Percentiles rank a stretch among this genome's conserved stretches.
Evolutionary conservation across 2,113 vertebrate genomes (phyloP).

Genomic region (Cathartes aura): DNA sequence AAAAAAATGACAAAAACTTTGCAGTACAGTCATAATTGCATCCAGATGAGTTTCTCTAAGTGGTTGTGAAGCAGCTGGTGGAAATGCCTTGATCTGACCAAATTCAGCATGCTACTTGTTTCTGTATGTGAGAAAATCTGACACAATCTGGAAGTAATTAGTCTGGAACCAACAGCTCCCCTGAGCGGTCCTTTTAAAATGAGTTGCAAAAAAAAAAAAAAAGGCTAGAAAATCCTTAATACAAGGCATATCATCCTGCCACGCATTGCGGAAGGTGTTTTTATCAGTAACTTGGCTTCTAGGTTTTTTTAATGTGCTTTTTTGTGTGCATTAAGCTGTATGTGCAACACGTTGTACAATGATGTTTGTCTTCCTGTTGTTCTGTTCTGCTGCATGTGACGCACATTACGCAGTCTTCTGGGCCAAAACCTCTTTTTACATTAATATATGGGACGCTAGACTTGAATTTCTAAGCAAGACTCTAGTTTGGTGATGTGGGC

Average conservation of each 20-base stretch:
- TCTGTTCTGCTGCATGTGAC: not conserved
- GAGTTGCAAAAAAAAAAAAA: not conserved
- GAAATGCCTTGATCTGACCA: not conserved
- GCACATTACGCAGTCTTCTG: fast-evolving
- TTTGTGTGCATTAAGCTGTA: not conserved
- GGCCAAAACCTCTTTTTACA: not conserved
- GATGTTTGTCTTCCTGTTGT: fast-evolving
- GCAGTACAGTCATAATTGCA: not conserved
- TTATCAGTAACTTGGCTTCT: not conserved
- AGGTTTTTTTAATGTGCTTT: not conserved
- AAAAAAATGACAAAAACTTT: not conserved
- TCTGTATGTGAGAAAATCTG: not conserved
- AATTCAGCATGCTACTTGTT: constrained; percentile 21
- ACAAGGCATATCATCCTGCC: fast-evolving
- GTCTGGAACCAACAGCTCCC: not conserved
- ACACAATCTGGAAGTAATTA: constrained; percentile 35
- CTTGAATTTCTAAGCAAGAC: not conserved
- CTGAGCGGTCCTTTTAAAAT: not conserved
- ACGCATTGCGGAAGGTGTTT: not conserved
- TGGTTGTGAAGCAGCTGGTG: constrained; percentile 35
- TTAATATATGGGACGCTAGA: not conserved
- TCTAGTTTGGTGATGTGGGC: not conserved
- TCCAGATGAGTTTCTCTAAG: constrained; percentile 45
- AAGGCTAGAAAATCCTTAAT: not conserved
- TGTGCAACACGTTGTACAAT: not conserved